phyloP scores from a whole-genome alignment of 1,140 invertebrate species.

The Phthorimaea operculella region DNA sequence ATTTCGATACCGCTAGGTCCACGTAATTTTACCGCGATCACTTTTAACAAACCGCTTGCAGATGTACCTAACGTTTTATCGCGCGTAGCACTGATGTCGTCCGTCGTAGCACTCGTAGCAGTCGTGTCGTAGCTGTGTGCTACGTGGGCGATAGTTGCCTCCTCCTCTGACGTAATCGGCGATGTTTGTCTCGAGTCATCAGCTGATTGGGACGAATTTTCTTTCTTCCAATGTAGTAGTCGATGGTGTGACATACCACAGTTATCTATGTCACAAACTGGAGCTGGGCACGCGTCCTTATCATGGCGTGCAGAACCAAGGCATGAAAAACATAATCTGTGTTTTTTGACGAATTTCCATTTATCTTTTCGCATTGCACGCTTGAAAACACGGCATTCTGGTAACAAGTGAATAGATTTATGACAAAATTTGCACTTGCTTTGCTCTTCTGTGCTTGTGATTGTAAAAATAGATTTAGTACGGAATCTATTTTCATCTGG shows the following conservation, averaged over 20 bases:
- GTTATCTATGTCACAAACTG: background rate
- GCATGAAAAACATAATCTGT: conserved; percentile 13
- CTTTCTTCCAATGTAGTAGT: background rate
- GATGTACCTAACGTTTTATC: background rate
- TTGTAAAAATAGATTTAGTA: background rate
- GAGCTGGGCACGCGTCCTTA: background rate
- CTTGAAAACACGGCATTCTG: conserved; percentile 15
- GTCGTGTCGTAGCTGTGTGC: background rate
- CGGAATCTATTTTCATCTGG: background rate
- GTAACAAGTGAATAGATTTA: conserved; percentile 1
- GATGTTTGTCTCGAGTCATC: background rate
- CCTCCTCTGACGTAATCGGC: background rate
- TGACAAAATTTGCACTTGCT: background rate
- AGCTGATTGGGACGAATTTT: background rate
- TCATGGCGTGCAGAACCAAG: conserved; percentile 1
- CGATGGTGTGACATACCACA: background rate
- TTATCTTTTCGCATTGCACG: conserved; percentile 15
- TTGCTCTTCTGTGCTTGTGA: background rate
- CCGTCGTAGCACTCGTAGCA: background rate
- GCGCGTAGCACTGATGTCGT: background rate
- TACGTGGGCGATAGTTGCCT: background rate
- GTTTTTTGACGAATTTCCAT: conserved; percentile 15
- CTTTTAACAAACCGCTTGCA: background rate
- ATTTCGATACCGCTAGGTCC: too few relatives aligned
- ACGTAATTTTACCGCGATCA: background rate